Evolutionary conservation across 2,888 invertebrate genomes (phyloP), one percentile per base, ranked within the genome.

Genomic region (Dascillus cervinus): DNA sequence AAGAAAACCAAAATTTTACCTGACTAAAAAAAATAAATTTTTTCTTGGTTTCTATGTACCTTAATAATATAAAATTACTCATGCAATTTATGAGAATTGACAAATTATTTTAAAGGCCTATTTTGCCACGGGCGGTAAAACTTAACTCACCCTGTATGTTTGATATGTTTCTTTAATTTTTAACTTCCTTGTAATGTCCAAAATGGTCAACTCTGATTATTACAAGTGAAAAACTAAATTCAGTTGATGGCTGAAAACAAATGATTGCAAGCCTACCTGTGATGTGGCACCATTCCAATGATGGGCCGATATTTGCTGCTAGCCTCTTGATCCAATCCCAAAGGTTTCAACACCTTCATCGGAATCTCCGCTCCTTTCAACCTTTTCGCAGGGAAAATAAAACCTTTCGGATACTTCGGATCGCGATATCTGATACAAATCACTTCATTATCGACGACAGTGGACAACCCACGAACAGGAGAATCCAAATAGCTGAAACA

Each of bases 351-450:
- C 4, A 88, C 82, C 40, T 73, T 66, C 0, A 77, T 73, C 2
- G 94, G 88, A 46, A 83, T 79, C 33, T 72, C 70, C 10, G 76
- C 84, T 2, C 75, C 75, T 35, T 73, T 66, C 17, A 84, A 70
- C 32, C 79, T 67, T 11, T 67, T 69, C 21, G 94, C 82, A n/a
- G 81, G 80, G 65, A 88, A 94, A 22, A 87, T 69, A 61, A 76
- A 86, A 50, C 77, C 80, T 2, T 70, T 71, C 0, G 74, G 68
- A 66, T 80, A 94, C 48, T 72, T 69, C 0, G 91, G 92, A 70
- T 95, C 91, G 32, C 77, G 65, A 67, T 69, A 95, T 32, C 79
- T 70, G 2, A 84, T 76, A 57, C 86, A 81, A 41, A 70, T 67
- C 35, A 71, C 77, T 8, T 53, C 56, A 64, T 81, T 82, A 26